phyloP scores from a whole-genome alignment of 2,797 vertebrate genomes.

The Caiman crocodilus region DNA sequence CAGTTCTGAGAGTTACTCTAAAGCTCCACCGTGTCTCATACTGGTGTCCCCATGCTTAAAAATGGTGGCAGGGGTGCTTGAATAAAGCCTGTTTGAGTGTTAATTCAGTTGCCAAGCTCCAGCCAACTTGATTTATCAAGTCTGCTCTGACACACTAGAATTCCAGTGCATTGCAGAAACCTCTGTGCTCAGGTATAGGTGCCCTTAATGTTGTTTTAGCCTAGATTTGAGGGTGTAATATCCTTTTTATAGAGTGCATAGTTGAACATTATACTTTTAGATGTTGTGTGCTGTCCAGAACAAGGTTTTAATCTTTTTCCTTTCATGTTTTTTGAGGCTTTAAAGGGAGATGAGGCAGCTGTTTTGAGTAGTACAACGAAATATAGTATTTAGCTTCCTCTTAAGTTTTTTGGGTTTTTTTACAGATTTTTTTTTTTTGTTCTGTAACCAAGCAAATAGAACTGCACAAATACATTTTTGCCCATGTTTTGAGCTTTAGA shows the following conservation, averaged over 20 bases:
- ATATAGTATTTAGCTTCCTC: not conserved
- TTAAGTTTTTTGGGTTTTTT: not conserved
- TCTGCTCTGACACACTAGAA: no score
- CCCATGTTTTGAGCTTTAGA: not conserved
- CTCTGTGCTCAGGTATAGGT: no score
- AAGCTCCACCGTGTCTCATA: no score
- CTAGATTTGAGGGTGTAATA: not conserved
- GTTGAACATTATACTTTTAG: not conserved
- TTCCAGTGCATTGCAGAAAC: no score
- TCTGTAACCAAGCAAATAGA: not conserved
- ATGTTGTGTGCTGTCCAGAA: not conserved
- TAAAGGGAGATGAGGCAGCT: not conserved
- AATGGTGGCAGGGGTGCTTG: no score
- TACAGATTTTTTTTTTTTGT: not conserved
- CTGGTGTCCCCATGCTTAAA: no score
- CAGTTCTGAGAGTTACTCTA: no score
- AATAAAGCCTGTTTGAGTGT: no score
- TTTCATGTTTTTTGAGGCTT: not conserved
- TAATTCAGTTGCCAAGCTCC: no score
- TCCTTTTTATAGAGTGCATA: not conserved
- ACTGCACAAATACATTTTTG: fast-evolving
- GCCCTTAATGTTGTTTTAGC: no score
- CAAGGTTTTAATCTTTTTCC: not conserved
- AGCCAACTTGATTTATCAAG: no score
- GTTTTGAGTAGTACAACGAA: not conserved